Evolutionary conservation across 2,113 vertebrate species (phyloP), one percentile per base, ranked within the genome.

Genomic region (Pollachius pollachius): DNA sequence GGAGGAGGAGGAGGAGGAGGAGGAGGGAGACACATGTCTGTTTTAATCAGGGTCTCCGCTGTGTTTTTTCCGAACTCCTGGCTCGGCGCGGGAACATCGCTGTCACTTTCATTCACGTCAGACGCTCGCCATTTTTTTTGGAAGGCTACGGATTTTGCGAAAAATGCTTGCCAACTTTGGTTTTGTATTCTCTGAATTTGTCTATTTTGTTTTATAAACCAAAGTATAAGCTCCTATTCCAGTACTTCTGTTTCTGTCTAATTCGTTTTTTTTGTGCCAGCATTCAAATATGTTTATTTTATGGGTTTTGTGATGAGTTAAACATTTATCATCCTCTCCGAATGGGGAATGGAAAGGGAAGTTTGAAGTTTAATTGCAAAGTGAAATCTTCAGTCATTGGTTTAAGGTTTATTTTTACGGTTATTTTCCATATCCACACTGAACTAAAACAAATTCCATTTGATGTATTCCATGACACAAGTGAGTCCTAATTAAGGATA

Each of bases 191-290:
- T 72, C n/a, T 17, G 54, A 7, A 57, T 71, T 75, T 57, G 3
- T 30, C 16, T 65, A 16, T 69, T 70, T 62, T 21, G 60, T 73
- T 75, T 79, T 4, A 15, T 27, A 17, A 6, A 65, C 67, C 21
- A 57, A 76, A 69, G 16, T 60, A 72, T 79, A 80, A 73, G 73
- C 68, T 77, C 23, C 65, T 0, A 27, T 66, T 64, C 70, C 23
- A 61, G 19, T 64, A 16, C 25, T 64, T 4, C 7, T 12, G 25
- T 68, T 64, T 25, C 71, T 75, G 67, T 73, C 63, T 78, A 18
- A 61, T 54, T 62, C 48, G 17, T 0, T 25, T 54, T 66, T 23
- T 15, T 23, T 66, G 21, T 21, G 11, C 30, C 30, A 15, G 18
- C 37, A 23, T 6, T 54, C 11, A 27, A 66, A 66, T 68, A 63